phyloP scores from a whole-genome alignment of 1,140 invertebrate genomes.

The Sycophaga agraensis region DNA sequence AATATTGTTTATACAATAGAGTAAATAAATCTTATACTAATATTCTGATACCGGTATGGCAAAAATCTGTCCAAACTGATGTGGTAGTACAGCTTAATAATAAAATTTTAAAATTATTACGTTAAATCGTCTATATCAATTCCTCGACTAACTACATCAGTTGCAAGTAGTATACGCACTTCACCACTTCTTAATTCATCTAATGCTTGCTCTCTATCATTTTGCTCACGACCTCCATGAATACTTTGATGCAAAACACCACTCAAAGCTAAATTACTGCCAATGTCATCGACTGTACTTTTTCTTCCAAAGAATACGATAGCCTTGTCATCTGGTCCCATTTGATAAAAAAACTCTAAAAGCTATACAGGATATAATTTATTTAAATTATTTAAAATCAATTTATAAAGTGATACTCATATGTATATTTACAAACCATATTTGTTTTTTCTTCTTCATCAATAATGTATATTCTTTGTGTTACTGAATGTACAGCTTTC shows the following conservation, averaged over 20 bases:
- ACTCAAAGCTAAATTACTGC: constrained; percentile 72
- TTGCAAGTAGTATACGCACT: constrained; percentile 83
- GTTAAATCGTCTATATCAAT: constrained; percentile 91
- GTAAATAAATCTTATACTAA: too few species aligned
- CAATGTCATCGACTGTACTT: constrained; percentile 75
- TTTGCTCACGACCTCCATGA: constrained; percentile 87
- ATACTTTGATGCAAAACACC: constrained; percentile 74
- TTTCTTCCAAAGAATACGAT: constrained; percentile 90
- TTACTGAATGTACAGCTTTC: constrained; percentile 80
- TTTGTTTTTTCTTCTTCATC: constrained; percentile 72
- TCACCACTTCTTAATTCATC: constrained; percentile 76
- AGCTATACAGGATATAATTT: constrained; percentile 46
- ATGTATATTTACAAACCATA: constrained; percentile 51
- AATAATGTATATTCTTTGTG: constrained; percentile 73
- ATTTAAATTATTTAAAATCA: background rate
- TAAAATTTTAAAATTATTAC: constrained; percentile 58
- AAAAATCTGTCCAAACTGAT: too few species aligned
- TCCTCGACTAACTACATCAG: constrained; percentile 91
- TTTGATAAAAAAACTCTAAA: constrained; percentile 63
- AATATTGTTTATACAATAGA: too few species aligned
- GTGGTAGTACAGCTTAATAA: too few species aligned
- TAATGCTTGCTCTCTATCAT: constrained; percentile 82
- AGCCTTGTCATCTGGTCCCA: constrained; percentile 74
- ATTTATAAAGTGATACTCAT: background rate
- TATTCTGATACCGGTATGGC: too few species aligned